Base-by-base conservation (phyloP, 1,140 invertebrate species). In the Leptopilina clavipes region DNA sequence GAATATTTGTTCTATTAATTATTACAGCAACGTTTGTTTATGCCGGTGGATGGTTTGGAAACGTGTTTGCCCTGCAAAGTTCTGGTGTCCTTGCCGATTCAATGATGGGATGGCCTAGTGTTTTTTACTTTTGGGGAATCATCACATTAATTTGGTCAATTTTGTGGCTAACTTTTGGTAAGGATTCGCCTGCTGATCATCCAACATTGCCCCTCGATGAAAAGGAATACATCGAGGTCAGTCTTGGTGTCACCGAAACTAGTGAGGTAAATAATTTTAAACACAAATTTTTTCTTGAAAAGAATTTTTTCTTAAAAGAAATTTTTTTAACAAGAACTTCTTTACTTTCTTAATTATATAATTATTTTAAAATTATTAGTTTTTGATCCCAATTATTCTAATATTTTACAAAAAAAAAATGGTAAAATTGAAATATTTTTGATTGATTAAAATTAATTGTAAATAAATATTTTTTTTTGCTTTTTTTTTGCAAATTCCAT, bases 61-160 rank as follows among this genome's bases (percentile, higher is more conserved):
- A 93, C 22, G 93, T 94, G 7, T 80, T 94, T n/a, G 91, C 92
- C n/a, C 83, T 94, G 19, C 90, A 93, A 11, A 89, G 93, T 56
- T 92, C 92, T 9, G 94, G 94, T 0, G 89, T 92, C 37, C 87
- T 94, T 9, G 88, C 93, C 0, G 89, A 90, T 3, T 92, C 92
- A 0, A 22, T 81, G 0, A 81, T 92, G 0, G 94, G 93, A 0
- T 94, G 94, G 94, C 93, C 93, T 0, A 89, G 90, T 5, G 91
- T 92, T 45, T 93, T 93, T 80, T 93, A 93, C 76, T 80, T 91
- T 9, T 94, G 93, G 90, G 94, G 94, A 81, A 80, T 84, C 76
- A 37, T 90, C 0, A 85, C 87, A 1, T 56, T 89, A 1, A 0
- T 87, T 0, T 89, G 86, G 81, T 86, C 88, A 5, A 65, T 87